Conservation (phyloP, 2,113 vertebrate genomes). For the Notothenia coriiceps region DNA sequence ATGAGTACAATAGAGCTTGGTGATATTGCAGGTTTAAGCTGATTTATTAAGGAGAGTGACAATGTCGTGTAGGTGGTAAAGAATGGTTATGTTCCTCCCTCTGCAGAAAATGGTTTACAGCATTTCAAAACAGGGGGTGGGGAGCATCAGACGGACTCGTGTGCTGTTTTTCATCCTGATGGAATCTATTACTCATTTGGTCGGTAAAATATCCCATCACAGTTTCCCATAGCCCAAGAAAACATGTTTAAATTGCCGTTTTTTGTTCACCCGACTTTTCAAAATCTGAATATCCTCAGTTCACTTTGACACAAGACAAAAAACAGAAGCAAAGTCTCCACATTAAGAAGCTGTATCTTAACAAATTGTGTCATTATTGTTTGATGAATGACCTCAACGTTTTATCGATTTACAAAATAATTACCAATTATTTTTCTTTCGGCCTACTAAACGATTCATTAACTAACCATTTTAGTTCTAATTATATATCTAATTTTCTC, state of each 20-base stretch:
- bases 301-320: not conserved
- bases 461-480: not conserved
- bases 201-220: not conserved
- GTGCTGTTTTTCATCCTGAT: not conserved
- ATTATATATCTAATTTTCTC: not conserved
- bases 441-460: not conserved
- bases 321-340: not conserved
- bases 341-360: not conserved
- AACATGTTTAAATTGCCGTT: not conserved
- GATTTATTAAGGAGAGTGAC: slow-evolving; percentile 51
- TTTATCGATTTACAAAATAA: slow-evolving; percentile 6
- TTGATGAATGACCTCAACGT: not conserved
- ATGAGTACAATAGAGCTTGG: slow-evolving; percentile 52
- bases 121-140: not conserved
- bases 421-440: not conserved
- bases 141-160: not conserved
- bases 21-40: slow-evolving; percentile 49
- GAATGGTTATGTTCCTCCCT: slow-evolving; percentile 25
- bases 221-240: not conserved
- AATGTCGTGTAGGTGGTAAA: slow-evolving; percentile 52
- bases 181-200: not conserved
- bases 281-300: not conserved
- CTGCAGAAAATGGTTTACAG: slow-evolving; percentile 13
- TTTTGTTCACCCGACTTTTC: not conserved
- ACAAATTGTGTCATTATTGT: not conserved